Evolutionary conservation across 2,797 vertebrate species (phyloP).

Genomic region (Mormyrus proboscirostris): DNA sequence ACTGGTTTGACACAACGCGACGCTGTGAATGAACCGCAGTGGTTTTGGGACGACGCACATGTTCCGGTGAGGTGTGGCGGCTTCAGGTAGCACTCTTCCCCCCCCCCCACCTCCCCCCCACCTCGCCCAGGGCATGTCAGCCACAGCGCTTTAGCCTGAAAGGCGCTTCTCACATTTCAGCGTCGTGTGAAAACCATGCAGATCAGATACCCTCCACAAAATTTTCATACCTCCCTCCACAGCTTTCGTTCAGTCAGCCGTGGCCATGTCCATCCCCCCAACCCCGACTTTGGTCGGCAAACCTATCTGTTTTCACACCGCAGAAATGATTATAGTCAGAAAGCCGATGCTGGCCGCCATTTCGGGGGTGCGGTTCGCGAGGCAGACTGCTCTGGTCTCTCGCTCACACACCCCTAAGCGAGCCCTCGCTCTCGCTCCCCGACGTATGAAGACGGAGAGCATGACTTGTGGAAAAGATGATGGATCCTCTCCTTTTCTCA

Average conservation of each 20-base stretch:
- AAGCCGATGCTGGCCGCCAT: background rate
- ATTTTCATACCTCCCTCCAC: background rate
- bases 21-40: background rate
- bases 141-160: background rate
- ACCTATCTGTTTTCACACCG: background rate
- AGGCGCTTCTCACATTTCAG: background rate
- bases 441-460: background rate
- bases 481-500: conserved; percentile 55
- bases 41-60: background rate
- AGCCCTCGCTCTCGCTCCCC: background rate
- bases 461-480: conserved; percentile 50
- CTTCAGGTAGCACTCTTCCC: background rate
- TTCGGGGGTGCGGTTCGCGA: background rate
- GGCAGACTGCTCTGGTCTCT: background rate
- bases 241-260: background rate
- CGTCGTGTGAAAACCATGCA: background rate
- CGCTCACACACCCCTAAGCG: too few species aligned
- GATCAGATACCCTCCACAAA: background rate
- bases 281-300: background rate
- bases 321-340: background rate
- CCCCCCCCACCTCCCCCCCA: background rate
- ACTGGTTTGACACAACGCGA: background rate
- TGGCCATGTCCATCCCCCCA: background rate
- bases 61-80: background rate
- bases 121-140: background rate